These are phyloP conservation scores for Hyposoter dolosus DNA, from an alignment of 2,888 invertebrate species.

Conservation along the genomic window DNA sequence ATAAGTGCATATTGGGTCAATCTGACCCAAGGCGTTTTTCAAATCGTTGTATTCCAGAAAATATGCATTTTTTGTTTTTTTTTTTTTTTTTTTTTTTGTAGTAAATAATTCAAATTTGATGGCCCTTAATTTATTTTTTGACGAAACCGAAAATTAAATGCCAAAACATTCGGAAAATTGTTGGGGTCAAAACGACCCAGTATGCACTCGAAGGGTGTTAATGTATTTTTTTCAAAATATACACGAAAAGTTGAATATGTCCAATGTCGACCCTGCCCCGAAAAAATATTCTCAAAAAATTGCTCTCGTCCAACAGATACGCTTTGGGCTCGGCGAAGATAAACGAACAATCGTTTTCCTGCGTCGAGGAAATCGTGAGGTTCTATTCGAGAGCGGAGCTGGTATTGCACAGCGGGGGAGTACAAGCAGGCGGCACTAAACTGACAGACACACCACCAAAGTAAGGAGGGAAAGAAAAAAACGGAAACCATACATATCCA, in stretches of 20 bases:
- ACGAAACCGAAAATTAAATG: no score
- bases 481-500: constrained; percentile 3
- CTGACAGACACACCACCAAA: constrained; percentile 82
- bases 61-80: no score
- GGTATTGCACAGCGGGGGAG: constrained; percentile 80
- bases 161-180: no score
- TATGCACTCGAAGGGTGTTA: no score
- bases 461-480: constrained; percentile 62
- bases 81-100: no score
- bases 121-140: no score
- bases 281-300: neutral
- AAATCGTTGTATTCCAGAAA: no score
- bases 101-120: no score
- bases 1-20: no score
- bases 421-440: constrained; percentile 79
- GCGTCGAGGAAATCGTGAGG: constrained; percentile 82
- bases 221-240: neutral
- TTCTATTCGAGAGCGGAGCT: constrained; percentile 81
- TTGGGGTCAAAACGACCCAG: no score
- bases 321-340: constrained; percentile 83
- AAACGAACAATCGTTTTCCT: constrained; percentile 82
- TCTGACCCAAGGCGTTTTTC: no score
- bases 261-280: neutral
- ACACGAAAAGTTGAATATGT: neutral
- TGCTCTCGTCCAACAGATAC: constrained; percentile 74